phyloP scores from a whole-genome alignment of 2,797 vertebrate genomes.

The Falco naumanni region DNA sequence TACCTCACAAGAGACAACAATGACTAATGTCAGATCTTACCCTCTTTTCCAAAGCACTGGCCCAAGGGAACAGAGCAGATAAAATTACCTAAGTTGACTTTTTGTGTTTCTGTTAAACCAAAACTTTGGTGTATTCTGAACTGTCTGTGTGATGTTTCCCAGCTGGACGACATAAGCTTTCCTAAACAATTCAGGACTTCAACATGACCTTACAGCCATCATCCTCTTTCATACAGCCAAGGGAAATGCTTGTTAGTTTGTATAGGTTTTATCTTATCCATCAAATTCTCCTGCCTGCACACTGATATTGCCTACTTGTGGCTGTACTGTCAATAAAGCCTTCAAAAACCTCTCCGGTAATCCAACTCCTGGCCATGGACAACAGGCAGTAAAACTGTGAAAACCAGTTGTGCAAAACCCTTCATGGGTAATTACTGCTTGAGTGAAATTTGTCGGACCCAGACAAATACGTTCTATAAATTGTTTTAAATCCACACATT shows the following conservation, averaged over 20 bases:
- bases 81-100: conserved; percentile 55
- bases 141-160: conserved; percentile 67
- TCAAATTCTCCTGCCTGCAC: conserved; percentile 19
- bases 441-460: background rate
- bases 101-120: conserved; percentile 47
- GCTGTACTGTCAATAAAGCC: background rate
- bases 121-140: conserved; percentile 54
- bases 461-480: background rate
- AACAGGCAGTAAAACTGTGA: background rate
- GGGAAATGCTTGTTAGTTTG: conserved; percentile 55
- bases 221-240: conserved; percentile 45
- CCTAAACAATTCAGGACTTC: conserved; percentile 66
- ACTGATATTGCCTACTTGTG: background rate
- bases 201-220: conserved; percentile 39
- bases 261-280: conserved; percentile 43
- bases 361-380: background rate
- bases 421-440: background rate
- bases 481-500: background rate
- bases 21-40: conserved; percentile 43
- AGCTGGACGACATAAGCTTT: conserved; percentile 71
- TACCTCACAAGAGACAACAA: conserved; percentile 3
- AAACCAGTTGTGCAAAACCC: background rate
- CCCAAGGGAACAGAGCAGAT: conserved; percentile 28
- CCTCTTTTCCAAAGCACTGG: conserved; percentile 24
- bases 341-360: conserved; percentile 2